phyloP scores from a whole-genome alignment of 2,888 invertebrate species.

The Nasonia oneida region DNA sequence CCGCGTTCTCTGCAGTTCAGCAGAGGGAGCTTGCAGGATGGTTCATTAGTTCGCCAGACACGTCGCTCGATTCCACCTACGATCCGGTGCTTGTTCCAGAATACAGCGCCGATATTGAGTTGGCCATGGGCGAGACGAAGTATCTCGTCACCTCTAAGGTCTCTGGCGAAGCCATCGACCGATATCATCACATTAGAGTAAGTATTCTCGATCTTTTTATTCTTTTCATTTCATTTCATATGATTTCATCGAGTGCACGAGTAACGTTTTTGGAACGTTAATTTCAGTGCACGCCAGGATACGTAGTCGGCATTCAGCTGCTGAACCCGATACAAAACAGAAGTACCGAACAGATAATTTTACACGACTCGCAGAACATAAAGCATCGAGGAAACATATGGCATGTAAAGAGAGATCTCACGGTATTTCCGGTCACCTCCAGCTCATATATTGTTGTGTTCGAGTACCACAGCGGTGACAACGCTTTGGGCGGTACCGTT shows the following conservation, averaged over 20 bases:
- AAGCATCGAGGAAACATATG: conserved; percentile 83
- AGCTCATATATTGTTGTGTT: conserved; percentile 90
- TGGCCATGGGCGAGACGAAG: conserved; percentile 88
- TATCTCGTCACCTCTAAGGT: conserved; percentile 88
- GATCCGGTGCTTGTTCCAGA: conserved; percentile 87
- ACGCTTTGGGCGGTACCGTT: conserved; percentile 91
- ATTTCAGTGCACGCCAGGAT: conserved; percentile 87
- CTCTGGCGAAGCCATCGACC: conserved; percentile 80
- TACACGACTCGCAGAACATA: conserved; percentile 88
- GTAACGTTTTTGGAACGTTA: not conserved
- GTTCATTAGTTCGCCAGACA: conserved; percentile 87
- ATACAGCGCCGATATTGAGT: conserved; percentile 82
- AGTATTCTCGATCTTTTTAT: conserved; percentile 44
- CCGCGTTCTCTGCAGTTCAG: conserved; percentile 89
- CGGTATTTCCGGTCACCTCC: conserved; percentile 94
- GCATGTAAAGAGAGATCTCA: conserved; percentile 90
- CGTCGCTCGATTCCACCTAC: conserved; percentile 86
- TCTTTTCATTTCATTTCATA: conserved; percentile 21
- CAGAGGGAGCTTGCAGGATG: conserved; percentile 96
- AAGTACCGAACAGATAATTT: conserved; percentile 90
- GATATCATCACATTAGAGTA: conserved; percentile 73
- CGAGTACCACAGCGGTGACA: conserved; percentile 88
- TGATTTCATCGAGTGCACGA: conserved; percentile 2
- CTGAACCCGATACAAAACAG: conserved; percentile 94
- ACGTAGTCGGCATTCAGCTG: conserved; percentile 93